phyloP scores from a whole-genome alignment of 2,113 vertebrate genomes.

The Tonatia bakeri region DNA sequence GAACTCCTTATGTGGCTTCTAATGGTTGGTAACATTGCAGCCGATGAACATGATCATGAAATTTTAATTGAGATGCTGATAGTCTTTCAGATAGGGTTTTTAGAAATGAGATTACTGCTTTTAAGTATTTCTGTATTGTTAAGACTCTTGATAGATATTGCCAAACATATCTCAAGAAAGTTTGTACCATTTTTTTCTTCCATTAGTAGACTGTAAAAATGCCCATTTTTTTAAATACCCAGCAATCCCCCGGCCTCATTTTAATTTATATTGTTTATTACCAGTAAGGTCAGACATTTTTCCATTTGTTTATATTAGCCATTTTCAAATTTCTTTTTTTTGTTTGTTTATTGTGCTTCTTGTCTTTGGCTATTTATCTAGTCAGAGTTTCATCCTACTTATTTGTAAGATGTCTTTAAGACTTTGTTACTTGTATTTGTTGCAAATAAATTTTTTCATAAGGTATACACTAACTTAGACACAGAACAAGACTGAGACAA shows the following conservation, averaged over 20 bases:
- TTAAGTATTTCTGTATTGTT: background rate
- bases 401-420: background rate
- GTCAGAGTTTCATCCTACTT: background rate
- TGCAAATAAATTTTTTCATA: background rate
- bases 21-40: background rate
- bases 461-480: background rate
- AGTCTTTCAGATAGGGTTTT: background rate
- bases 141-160: background rate
- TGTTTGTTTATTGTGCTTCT: background rate
- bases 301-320: background rate
- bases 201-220: background rate
- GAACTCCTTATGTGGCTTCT: background rate
- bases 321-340: background rate
- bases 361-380: background rate
- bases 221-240: background rate
- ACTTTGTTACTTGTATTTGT: constrained; percentile 4
- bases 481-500: background rate
- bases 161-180: background rate
- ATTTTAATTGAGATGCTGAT: background rate
- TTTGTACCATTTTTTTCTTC: background rate
- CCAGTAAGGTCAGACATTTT: background rate
- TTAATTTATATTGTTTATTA: background rate
- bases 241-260: background rate
- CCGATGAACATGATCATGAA: background rate
- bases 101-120: background rate